phyloP scores from a whole-genome alignment of 2,113 vertebrate genomes.

The Bucco capensis region DNA sequence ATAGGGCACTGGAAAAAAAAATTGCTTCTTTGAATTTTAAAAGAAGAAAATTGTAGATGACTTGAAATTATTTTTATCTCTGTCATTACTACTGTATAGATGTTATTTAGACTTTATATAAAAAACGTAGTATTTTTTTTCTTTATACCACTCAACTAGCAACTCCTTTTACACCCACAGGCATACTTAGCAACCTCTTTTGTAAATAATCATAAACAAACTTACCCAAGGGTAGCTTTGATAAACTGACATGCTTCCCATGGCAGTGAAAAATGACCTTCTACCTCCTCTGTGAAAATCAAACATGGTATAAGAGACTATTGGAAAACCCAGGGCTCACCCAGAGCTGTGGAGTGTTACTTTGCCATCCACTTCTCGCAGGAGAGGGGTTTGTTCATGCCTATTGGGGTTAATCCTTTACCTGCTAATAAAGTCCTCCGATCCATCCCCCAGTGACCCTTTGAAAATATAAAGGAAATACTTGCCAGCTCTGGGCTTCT shows the following conservation, averaged over 20 bases:
- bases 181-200: not conserved
- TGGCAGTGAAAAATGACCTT: not conserved
- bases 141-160: not conserved
- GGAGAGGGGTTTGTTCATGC: not conserved
- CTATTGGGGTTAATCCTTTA: not conserved
- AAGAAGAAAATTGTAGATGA: not conserved
- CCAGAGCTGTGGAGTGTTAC: not conserved
- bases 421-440: not conserved
- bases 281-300: not conserved
- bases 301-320: not conserved
- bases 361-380: not conserved
- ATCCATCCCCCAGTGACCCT: not conserved
- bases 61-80: constrained; percentile 24
- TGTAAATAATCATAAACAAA: not conserved
- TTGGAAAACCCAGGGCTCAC: not conserved
- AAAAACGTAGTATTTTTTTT: constrained; percentile 4
- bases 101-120: not conserved
- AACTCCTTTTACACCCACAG: not conserved
- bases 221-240: not conserved
- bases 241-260: not conserved
- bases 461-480: not conserved
- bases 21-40: not conserved
- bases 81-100: not conserved
- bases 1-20: not conserved
- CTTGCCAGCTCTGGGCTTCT: not conserved